Evolutionary conservation across 2,113 vertebrate species (phyloP), one percentile per base, ranked within the genome.

Genomic region (Riparia riparia): DNA sequence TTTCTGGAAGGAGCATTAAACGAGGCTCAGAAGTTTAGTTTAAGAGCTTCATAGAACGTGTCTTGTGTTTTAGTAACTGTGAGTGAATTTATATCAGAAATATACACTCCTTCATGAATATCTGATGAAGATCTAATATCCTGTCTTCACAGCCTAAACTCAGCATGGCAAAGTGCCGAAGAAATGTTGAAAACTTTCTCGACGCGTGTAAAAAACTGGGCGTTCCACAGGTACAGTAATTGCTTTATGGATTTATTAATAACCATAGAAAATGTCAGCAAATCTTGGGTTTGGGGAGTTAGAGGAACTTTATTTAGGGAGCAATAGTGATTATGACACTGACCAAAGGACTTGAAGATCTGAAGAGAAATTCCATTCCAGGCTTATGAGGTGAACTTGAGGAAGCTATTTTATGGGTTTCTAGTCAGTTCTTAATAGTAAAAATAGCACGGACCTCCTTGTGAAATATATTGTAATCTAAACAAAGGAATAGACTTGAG

Each of bases 121-220:
- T 25, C 7, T 93, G 81, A 39, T 42, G 9, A 53, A 45, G 17
- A 80, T 88, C 15, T 93, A 32, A 86, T 16, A 2, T 82, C 44
- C 45, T 96, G 44, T 95, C 60, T 95, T 97, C 97, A 89, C 96
- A 99, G 99, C 99, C 99, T 98, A 99, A 99, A 97, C 98, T 99
- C 89, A 99, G 99, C 97, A 99, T 99, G 99, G 99, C 99, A 81
- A 99, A 99, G 95, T 99, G 99, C 95, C 98, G 99, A 95, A 98
- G 99, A 97, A 99, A 99, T 57, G 99, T 99, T 89, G 99, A 99
- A 97, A 99, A 99, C 98, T 99, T 99, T 92, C 98, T 99, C 51
- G 99, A 99, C 85, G 99, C 99, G n/a, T 99, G 99, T 96, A 99
- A 99, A 98, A 99, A 99, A 96, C 87, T 99, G 86, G 99, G 99